Base-by-base conservation (phyloP, 2,797 vertebrate species). In the Acipenser ruthenus region DNA sequence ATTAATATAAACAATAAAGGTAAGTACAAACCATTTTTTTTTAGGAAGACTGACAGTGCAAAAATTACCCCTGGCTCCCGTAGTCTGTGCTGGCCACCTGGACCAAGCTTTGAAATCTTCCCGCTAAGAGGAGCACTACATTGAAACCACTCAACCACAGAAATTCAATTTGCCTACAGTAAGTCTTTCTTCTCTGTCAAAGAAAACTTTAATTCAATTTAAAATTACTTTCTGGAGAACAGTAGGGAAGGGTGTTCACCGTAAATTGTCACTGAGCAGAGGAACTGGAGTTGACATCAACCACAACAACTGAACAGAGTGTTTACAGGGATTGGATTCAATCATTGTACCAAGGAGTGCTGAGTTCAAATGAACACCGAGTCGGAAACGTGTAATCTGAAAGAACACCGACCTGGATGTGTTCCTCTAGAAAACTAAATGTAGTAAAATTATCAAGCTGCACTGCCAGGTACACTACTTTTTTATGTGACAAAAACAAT, bases 101-200 rank as follows among this genome's bases (percentile, higher is more conserved):
- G 52, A 6, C n/a, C 52, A 55, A 55, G 52, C 52, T 55, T 9
- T 55, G 52, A 84, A 84, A 78, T 77, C 80, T 82, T 82, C 75
- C 77, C 69, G 78, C 86, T 82, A 86, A 73, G 74, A 77, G 67
- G 77, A 72, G 67, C 76, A 70, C 69, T 80, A 81, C 65, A 80
- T 76, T 60, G 53, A 82, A 84, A 82, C 84, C 81, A 87, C 81
- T 88, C 86, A 88, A 85, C 80, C 84, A 82, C 70, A 89, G 78
- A 91, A 91, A 93, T 92, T 90, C 83, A 90, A 89, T 92, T 92
- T 91, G 85, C 86, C 84, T 86, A 86, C 81, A 78, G 71, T 82
- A 83, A 86, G 75, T 83, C 76, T 83, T 73, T 78, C 84, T 83
- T 80, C 70, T 88, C 86, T 82, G 78, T 87, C 81, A 85, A 77